phyloP scores from a whole-genome alignment of 2,888 invertebrate species.

The Amphipoea oculea region DNA sequence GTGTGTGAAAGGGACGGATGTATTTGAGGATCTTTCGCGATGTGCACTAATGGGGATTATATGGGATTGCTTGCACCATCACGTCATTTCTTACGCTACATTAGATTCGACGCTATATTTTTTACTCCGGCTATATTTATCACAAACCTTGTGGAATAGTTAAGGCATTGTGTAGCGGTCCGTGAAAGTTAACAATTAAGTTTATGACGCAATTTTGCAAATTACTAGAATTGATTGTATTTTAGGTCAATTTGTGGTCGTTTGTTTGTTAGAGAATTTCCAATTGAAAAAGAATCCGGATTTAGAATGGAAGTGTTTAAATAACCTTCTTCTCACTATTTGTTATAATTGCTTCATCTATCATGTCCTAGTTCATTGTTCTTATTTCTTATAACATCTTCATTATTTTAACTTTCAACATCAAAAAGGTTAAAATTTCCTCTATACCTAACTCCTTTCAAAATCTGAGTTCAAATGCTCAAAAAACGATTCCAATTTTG shows the following conservation, averaged over 20 bases:
- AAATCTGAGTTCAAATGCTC: slow-evolving; percentile 13
- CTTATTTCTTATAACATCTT: neutral
- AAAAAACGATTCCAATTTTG: slow-evolving; percentile 17
- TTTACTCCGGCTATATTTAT: slow-evolving; percentile 62
- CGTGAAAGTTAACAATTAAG: slow-evolving; percentile 66
- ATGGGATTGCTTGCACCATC: slow-evolving; percentile 81
- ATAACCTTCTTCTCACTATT: slow-evolving; percentile 23
- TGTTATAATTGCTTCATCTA: slow-evolving; percentile 27
- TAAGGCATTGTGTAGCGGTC: slow-evolving; percentile 53
- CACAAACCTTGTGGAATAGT: slow-evolving; percentile 61
- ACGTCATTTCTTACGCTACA: slow-evolving; percentile 76
- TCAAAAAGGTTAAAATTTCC: neutral
- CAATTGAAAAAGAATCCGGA: slow-evolving; percentile 53
- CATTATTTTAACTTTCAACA: neutral
- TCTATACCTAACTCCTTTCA: neutral
- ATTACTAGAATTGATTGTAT: slow-evolving; percentile 55
- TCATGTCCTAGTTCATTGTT: slow-evolving; percentile 22
- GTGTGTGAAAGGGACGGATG: slow-evolving; percentile 81
- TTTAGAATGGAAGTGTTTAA: slow-evolving; percentile 55
- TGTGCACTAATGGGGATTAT: slow-evolving; percentile 88
- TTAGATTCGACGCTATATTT: slow-evolving; percentile 72
- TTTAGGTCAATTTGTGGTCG: slow-evolving; percentile 61
- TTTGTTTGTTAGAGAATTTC: slow-evolving; percentile 49
- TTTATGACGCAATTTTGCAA: slow-evolving; percentile 62
- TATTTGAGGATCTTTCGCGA: slow-evolving; percentile 83